These are phyloP conservation scores for Artibeus lituratus DNA, from an alignment of 2,797 vertebrate species.

Conservation along the genomic window DNA sequence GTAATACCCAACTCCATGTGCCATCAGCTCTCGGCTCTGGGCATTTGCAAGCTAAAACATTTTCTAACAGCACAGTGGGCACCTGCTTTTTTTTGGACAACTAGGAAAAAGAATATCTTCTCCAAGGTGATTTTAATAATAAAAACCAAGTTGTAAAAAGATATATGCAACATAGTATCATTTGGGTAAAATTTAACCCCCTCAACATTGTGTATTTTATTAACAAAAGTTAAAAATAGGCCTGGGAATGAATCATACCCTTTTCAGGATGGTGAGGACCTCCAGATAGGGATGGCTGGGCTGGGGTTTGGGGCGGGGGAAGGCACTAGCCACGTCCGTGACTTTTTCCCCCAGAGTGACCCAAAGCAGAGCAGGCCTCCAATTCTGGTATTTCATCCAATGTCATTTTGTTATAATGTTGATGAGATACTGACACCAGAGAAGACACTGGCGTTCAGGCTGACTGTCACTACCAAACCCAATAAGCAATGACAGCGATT, in stretches of 20 bases:
- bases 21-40: neutral
- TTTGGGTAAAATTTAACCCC: constrained; percentile 1
- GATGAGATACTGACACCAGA: neutral
- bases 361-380: neutral
- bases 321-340: neutral
- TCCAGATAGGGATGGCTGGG: neutral
- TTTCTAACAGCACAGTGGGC: neutral
- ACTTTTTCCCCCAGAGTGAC: neutral
- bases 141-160: neutral
- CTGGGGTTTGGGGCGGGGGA: neutral
- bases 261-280: neutral
- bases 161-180: neutral
- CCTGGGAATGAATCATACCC: neutral
- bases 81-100: neutral
- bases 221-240: neutral
- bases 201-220: neutral
- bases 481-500: too few species aligned
- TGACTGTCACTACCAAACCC: too few species aligned
- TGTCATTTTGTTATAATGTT: neutral
- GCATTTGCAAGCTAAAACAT: neutral
- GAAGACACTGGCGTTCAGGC: too few species aligned
- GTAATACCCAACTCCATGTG: neutral
- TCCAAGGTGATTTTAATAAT: neutral
- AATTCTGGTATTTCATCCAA: neutral
- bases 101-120: neutral